Conservation (phyloP, 2,113 vertebrate genomes). For the Aix galericulata region DNA sequence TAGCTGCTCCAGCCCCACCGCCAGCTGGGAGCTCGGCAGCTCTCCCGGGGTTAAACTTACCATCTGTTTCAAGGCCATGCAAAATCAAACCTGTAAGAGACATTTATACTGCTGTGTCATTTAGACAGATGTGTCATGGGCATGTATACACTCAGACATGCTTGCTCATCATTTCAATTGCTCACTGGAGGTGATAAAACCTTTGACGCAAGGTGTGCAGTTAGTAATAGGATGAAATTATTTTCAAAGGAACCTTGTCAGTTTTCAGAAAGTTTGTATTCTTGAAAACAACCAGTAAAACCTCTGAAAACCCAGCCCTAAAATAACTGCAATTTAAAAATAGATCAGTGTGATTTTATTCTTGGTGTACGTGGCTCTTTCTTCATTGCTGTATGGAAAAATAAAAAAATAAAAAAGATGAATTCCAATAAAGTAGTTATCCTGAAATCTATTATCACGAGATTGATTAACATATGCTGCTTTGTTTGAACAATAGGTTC, state of each 20-base stretch:
- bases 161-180: neutral
- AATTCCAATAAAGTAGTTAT: neutral
- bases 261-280: neutral
- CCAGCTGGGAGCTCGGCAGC: neutral
- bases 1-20: accelerated
- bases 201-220: neutral
- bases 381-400: neutral
- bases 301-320: neutral
- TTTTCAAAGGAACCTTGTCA: neutral
- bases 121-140: accelerated
- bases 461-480: constrained; percentile 50
- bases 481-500: constrained; percentile 35
- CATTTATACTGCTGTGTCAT: neutral
- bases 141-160: accelerated
- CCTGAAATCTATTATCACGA: constrained; percentile 28
- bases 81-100: neutral
- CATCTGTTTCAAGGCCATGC: neutral
- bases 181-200: neutral
- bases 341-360: neutral
- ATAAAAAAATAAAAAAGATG: neutral
- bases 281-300: neutral
- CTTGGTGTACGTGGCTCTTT: neutral
- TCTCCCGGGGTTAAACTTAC: too few relatives aligned
- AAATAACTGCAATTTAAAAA: neutral
- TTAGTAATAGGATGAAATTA: neutral